phyloP scores from a whole-genome alignment of 2,113 vertebrate species.

The Zapornia atra region DNA sequence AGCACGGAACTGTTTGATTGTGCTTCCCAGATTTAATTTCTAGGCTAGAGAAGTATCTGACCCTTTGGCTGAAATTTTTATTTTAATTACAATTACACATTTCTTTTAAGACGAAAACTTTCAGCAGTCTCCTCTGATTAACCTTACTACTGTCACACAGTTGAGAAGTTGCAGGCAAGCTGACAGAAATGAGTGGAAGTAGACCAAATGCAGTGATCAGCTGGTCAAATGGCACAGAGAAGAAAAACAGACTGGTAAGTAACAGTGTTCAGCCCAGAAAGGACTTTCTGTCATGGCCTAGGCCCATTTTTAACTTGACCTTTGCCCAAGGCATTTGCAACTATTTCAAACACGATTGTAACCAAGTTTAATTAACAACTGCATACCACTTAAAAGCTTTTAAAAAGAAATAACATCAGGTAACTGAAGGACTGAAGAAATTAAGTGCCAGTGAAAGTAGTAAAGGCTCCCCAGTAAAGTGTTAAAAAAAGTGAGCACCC shows the following conservation, averaged over 20 bases:
- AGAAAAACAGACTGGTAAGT: background rate
- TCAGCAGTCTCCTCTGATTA: background rate
- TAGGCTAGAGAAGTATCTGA: background rate
- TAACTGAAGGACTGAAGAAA: constrained; percentile 23
- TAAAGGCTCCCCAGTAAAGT: constrained; percentile 47
- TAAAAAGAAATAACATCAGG: background rate
- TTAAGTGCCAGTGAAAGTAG: background rate
- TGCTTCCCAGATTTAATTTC: background rate
- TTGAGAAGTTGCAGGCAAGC: background rate
- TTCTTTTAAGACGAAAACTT: background rate
- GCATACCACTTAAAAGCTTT: background rate
- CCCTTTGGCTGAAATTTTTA: background rate
- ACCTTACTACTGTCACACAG: background rate
- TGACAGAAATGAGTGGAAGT: background rate
- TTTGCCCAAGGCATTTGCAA: background rate
- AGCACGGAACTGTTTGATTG: background rate
- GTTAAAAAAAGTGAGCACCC: constrained; percentile 63
- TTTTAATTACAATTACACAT: background rate
- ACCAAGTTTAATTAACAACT: background rate
- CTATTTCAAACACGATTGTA: constrained; percentile 18
- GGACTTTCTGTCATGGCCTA: background rate
- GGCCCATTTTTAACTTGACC: background rate
- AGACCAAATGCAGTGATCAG: background rate
- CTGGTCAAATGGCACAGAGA: background rate
- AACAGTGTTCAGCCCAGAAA: background rate